Conservation (phyloP, 1,140 invertebrate species). For the Aphelinus certus region DNA sequence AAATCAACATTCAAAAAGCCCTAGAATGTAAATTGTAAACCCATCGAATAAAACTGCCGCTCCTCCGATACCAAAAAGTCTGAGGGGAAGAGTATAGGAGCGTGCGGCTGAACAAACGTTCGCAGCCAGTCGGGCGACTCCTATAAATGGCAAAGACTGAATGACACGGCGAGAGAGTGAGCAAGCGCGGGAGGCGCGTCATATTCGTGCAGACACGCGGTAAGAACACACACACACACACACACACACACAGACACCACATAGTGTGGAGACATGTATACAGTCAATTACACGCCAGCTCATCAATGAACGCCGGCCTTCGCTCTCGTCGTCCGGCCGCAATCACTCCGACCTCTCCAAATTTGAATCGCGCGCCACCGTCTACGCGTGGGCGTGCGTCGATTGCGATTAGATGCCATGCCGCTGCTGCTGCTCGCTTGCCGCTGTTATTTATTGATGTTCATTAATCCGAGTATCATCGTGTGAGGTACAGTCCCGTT, state of each 20-base stretch:
- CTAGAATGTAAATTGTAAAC: no score
- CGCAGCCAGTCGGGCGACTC: neutral
- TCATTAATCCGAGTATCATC: no score
- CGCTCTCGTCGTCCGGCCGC: neutral
- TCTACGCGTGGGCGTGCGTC: neutral
- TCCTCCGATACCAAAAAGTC: no score
- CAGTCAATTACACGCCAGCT: conserved; percentile 17
- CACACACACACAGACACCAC: neutral
- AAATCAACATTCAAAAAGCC: no score
- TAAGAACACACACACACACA: no score
- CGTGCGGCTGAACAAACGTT: neutral
- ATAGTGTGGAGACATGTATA: neutral
- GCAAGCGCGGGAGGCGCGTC: no score
- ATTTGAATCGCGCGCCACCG: neutral
- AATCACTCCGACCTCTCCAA: neutral
- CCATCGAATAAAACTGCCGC: no score
- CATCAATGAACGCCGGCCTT: conserved; percentile 13
- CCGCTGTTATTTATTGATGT: no score
- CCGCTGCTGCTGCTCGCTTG: neutral
- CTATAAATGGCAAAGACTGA: conserved; percentile 11
- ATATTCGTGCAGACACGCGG: no score
- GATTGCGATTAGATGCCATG: neutral
- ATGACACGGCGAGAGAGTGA: no score
- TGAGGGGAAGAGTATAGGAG: no score
- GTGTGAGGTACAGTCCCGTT: no score